A percentile compares a stretch with the other conserved stretches of the same genome.
Evolutionary conservation across 2,888 invertebrate genomes (phyloP).

Genomic region (Sesamia inferens): DNA sequence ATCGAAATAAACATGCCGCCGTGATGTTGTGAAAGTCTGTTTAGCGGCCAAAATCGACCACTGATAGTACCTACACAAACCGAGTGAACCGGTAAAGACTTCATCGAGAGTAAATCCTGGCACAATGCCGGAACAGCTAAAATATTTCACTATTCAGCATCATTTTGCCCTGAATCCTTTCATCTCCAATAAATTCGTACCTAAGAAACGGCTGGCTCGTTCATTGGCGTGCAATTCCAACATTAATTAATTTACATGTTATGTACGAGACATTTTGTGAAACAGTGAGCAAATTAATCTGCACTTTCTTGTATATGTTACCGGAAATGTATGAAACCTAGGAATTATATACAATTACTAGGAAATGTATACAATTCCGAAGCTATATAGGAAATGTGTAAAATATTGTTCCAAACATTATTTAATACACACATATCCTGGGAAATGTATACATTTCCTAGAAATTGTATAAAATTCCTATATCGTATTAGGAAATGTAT

Average conservation of each 20-base stretch:
- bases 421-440: no score
- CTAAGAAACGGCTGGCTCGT: slow-evolving; percentile 21
- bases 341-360: no score
- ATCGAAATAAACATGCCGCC: neutral
- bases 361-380: no score
- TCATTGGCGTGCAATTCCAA: slow-evolving; percentile 20
- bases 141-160: slow-evolving; percentile 22
- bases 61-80: slow-evolving; percentile 15
- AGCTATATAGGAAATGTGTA: no score
- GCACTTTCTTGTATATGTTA: no score
- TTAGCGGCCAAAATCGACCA: slow-evolving; percentile 29
- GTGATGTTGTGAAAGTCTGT: slow-evolving; percentile 7
- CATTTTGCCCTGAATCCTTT: slow-evolving; percentile 27
- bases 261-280: slow-evolving; percentile 18
- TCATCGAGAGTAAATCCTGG: slow-evolving; percentile 33
- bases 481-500: no score
- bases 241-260: slow-evolving; percentile 33
- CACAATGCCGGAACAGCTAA: slow-evolving; percentile 35
- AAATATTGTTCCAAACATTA: no score
- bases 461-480: no score
- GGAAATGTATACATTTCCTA: no score
- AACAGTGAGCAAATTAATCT: slow-evolving; percentile 21
- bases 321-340: no score
- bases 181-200: slow-evolving; percentile 40
- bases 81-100: slow-evolving; percentile 13